phyloP scores from a whole-genome alignment of 1,140 invertebrate genomes.

The Euura lappo region DNA sequence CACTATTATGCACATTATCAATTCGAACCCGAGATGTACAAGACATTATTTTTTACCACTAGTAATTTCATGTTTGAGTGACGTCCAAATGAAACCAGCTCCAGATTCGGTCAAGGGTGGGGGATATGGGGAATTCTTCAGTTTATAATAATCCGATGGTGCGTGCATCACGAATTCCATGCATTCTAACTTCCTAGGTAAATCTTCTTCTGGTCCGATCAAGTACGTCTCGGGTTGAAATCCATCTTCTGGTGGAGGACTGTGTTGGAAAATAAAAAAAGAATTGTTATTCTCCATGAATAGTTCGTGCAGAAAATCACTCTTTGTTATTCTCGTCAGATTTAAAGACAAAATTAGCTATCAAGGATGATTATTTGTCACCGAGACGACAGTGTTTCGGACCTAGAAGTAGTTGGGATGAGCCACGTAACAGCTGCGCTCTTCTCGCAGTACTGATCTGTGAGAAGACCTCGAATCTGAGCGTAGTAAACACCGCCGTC shows the following conservation, averaged over 20 bases:
- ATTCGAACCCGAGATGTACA: not conserved
- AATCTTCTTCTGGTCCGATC: conserved; percentile 90
- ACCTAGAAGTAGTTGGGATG: conserved; percentile 78
- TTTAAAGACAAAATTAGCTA: not conserved
- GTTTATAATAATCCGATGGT: conserved; percentile 88
- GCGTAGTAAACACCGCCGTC: conserved; percentile 85
- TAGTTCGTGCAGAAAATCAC: too few relatives aligned
- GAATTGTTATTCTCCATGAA: not conserved
- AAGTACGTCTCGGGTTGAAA: conserved; percentile 93
- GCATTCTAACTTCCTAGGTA: conserved; percentile 83
- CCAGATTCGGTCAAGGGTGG: conserved; percentile 63
- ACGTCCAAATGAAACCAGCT: conserved; percentile 74
- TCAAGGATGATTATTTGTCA: not conserved
- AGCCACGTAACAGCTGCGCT: conserved; percentile 94
- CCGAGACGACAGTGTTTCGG: not conserved
- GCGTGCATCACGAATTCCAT: conserved; percentile 94
- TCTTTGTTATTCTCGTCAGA: not conserved
- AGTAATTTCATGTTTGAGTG: conserved; percentile 49
- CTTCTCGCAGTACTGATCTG: conserved; percentile 93
- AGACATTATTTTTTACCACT: conserved; percentile 32
- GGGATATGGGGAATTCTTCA: conserved; percentile 79
- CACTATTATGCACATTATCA: too few relatives aligned
- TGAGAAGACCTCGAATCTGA: conserved; percentile 86
- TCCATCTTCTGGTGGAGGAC: conserved; percentile 74
- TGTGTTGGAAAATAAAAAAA: conserved; percentile 43